Percentiles rank a stretch among this genome's conserved stretches.
These are phyloP conservation scores for Lophura nycthemera DNA, from an alignment of 2,113 vertebrate species.

Conservation along the genomic window DNA sequence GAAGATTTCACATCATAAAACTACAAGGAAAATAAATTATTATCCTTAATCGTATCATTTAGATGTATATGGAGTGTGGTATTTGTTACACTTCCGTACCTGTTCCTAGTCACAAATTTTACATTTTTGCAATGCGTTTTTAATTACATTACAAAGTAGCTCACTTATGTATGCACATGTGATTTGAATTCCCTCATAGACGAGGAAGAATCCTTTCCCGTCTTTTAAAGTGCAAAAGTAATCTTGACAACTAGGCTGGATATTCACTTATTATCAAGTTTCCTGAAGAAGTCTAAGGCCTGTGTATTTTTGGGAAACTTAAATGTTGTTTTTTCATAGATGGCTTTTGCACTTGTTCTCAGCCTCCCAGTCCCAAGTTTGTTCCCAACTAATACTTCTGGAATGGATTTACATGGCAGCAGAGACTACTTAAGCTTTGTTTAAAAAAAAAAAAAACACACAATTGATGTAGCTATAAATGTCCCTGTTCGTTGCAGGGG, in stretches of 20 bases:
- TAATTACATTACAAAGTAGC: not conserved
- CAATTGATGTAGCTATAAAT: too few species aligned
- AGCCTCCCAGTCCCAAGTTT: rapidly evolving
- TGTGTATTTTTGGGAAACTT: not conserved
- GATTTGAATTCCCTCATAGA: not conserved
- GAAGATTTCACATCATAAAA: not conserved
- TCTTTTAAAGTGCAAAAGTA: not conserved
- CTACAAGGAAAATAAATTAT: not conserved
- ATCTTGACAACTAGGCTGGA: not conserved
- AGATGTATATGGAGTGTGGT: rapidly evolving
- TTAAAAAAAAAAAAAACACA: not conserved
- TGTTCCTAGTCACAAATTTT: not conserved
- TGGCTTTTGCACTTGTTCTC: not conserved
- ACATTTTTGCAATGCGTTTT: not conserved
- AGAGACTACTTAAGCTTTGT: not conserved
- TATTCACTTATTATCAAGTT: not conserved
- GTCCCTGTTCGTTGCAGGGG: too few species aligned
- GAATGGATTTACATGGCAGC: not conserved
- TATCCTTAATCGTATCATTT: not conserved
- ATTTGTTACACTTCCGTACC: not conserved
- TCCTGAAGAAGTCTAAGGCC: not conserved
- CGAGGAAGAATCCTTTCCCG: not conserved
- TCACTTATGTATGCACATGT: not conserved
- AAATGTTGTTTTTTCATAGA: not conserved
- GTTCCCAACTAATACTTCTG: not conserved